A percentile compares a stretch with the other conserved stretches of the same genome.
These are phyloP conservation scores for Chloropsis hardwickii DNA, from an alignment of 2,113 vertebrate species.

Conservation along the genomic window DNA sequence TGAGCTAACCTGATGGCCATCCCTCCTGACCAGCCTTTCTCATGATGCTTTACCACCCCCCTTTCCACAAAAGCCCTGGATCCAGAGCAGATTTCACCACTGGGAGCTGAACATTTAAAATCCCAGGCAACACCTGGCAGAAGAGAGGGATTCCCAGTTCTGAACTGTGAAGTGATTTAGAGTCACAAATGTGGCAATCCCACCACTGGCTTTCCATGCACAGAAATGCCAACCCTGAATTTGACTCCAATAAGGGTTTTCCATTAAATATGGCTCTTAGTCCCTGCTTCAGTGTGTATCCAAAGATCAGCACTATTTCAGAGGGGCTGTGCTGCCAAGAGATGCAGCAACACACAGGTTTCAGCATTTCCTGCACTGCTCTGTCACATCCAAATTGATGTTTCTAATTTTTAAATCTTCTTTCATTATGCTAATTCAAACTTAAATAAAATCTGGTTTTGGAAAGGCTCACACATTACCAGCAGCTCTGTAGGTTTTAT, in stretches of 20 bases:
- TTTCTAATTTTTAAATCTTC: neutral
- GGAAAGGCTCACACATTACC: neutral
- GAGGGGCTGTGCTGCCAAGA: neutral
- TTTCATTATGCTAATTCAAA: neutral
- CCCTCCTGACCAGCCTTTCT: neutral
- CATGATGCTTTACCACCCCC: neutral
- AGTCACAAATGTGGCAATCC: neutral
- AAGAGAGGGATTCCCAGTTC: neutral
- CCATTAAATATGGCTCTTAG: neutral
- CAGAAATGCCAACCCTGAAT: neutral
- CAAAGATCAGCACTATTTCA: neutral
- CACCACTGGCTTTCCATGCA: neutral
- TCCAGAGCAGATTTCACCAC: neutral
- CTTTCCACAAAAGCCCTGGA: neutral
- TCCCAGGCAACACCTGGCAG: neutral
- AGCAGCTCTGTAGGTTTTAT: neutral
- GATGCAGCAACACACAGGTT: rapidly evolving
- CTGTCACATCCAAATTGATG: neutral
- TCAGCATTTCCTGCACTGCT: neutral
- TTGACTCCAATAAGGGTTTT: neutral
- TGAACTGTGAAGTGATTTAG: neutral
- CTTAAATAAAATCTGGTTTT: neutral
- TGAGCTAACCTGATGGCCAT: neutral
- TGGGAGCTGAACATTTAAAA: neutral
- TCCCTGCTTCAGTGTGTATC: neutral